Evolutionary conservation across 2,797 vertebrate species (phyloP), one percentile per base, ranked within the genome.

Genomic region (Anableps anableps): DNA sequence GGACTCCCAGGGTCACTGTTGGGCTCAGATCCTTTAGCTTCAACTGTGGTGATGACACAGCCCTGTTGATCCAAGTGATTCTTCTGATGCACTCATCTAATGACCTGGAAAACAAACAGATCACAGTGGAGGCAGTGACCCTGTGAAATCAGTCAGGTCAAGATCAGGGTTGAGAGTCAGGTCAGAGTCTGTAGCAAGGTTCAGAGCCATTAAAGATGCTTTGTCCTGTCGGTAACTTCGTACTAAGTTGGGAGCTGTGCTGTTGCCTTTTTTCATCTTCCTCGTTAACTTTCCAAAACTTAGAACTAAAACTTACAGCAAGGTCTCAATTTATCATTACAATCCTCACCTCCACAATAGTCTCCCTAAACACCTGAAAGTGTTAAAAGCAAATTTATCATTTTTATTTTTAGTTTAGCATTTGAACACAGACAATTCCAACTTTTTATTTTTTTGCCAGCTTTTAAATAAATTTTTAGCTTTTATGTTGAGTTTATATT

Each of bases 31-130:
- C 82, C 79, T 64, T 82, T 23, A 76, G 71, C 72, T 81, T 82
- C 64, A 74, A 38, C n/a, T 71, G 51, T 70, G 76, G 80, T 80
- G 85, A 80, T 58, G 77, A 76, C 82, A 75, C 60, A 19, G 80
- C 64, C 11, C 77, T 0, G 76, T 31, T 86, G 81, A 86, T 88
- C 88, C 26, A 16, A 73, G 48, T 5, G 41, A 85, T 74, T 62
- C 79, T 83, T 72, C 75, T 82, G 83, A 82, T 19, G 72, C 78
- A 9, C 74, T 64, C 16, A 0, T 77, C 55, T 74, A 85, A 64
- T 66, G 88, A 91, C 89, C 88, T 64, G 16, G 77, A 88, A 92
- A 89, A 87, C 86, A 89, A 76, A 81, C 47, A 80, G 85, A 89
- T 89, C 84, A 81, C 86, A 45, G n/a, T 78, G 77, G 88, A 82